These are phyloP conservation scores for Cyrtodaria siliqua DNA, from an alignment of 2,888 invertebrate genomes.

Conservation along the genomic window DNA sequence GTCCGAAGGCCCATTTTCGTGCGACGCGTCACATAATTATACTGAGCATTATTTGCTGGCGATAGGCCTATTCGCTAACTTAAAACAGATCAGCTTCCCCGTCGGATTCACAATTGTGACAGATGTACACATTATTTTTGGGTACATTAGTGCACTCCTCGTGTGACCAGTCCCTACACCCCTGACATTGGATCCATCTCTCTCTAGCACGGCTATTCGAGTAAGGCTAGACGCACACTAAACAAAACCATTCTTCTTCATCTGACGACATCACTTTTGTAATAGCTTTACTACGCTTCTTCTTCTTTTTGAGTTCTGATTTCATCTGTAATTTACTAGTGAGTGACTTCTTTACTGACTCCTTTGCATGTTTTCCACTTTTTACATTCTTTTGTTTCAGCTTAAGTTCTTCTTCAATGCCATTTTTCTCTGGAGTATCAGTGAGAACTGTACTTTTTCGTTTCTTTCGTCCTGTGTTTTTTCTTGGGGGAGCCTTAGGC, in stretches of 20 bases:
- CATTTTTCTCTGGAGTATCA: conserved; percentile 50
- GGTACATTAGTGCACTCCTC: conserved; percentile 31
- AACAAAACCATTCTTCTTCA: conserved; percentile 40
- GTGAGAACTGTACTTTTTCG: conserved; percentile 43
- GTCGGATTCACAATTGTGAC: conserved; percentile 38
- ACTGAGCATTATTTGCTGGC: too few species aligned
- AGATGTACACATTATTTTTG: conserved; percentile 30
- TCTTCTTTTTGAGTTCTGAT: conserved; percentile 14
- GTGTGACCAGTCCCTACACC: conserved; percentile 33
- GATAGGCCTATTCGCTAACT: too few species aligned
- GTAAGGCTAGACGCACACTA: conserved; percentile 32
- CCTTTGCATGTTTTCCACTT: conserved; percentile 5
- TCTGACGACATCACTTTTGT: conserved; percentile 7
- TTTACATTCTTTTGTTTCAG: conserved; percentile 10
- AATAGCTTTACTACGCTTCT: conserved; percentile 8
- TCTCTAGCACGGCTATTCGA: conserved; percentile 28
- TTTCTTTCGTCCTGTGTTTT: conserved; percentile 40
- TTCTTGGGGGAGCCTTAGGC: conserved; percentile 38
- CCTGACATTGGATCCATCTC: conserved; percentile 29
- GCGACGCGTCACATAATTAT: too few species aligned
- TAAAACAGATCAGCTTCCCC: conserved; percentile 12
- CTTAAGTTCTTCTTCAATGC: conserved; percentile 21
- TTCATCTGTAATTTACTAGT: conserved; percentile 15
- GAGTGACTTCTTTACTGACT: conserved; percentile 10
- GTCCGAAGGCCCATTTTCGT: too few species aligned